Conservation (phyloP, 1,140 invertebrate species). For the Pseudomyrmex pallidus region DNA sequence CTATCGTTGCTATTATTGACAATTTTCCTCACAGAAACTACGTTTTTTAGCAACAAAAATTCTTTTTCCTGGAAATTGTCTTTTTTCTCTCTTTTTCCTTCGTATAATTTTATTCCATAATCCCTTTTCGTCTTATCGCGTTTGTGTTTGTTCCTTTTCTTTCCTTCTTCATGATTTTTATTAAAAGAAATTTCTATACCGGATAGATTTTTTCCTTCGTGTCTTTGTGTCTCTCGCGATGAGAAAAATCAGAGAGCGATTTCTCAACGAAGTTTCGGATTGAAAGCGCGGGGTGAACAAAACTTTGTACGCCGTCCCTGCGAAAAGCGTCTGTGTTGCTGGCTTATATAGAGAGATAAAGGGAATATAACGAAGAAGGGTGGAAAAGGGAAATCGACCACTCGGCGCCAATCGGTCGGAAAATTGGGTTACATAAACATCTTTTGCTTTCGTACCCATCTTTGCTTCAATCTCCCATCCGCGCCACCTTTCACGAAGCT, state of each 20-base stretch:
- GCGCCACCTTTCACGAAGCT: not conserved
- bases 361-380: conserved; percentile 47
- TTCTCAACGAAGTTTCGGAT: conserved; percentile 33
- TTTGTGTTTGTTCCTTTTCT: conserved; percentile 5
- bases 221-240: conserved; percentile 19
- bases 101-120: not conserved
- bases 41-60: conserved; percentile 34
- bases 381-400: conserved; percentile 60
- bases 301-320: not conserved
- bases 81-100: not conserved
- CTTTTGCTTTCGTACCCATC: conserved; percentile 59
- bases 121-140: not conserved
- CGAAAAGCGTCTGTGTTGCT: not conserved
- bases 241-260: conserved; percentile 23
- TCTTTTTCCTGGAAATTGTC: conserved; percentile 21
- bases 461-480: not conserved
- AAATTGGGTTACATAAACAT: conserved; percentile 77
- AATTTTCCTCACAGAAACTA: conserved; percentile 53
- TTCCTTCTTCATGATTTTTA: conserved; percentile 19
- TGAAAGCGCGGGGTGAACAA: not conserved
- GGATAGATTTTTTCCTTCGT: not conserved
- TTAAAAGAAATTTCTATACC: conserved; percentile 13
- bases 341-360: conserved; percentile 45
- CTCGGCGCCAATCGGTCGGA: conserved; percentile 70
- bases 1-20: conserved; percentile 32